phyloP scores from a whole-genome alignment of 2,888 invertebrate genomes.

The Exocentrus adspersus region DNA sequence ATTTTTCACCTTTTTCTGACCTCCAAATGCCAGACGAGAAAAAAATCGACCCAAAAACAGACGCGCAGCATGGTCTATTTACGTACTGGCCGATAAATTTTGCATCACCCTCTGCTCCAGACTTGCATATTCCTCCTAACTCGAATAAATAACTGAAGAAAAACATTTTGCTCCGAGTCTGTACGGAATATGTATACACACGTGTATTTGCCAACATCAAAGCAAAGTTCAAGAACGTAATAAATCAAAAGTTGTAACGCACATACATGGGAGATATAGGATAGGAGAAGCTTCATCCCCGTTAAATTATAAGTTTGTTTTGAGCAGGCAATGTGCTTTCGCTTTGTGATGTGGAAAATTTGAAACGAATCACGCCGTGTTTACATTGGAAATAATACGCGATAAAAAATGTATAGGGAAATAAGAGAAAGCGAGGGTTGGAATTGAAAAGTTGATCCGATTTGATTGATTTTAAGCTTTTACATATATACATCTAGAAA shows the following conservation, averaged over 20 bases:
- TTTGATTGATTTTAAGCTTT: too few relatives aligned
- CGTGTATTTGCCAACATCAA: conserved; percentile 3
- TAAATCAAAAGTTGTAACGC: conserved; percentile 5
- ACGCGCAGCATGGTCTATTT: too few relatives aligned
- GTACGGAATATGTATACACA: conserved; percentile 1
- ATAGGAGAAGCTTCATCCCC: conserved; percentile 4
- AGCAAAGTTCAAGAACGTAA: conserved; percentile 15
- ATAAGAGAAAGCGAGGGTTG: too few relatives aligned
- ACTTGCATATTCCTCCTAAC: neutral
- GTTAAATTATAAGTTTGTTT: conserved; percentile 22
- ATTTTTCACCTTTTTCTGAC: too few relatives aligned
- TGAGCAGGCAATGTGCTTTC: neutral
- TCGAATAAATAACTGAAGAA: neutral
- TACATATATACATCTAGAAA: too few relatives aligned
- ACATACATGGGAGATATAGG: neutral
- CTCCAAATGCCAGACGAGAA: too few relatives aligned
- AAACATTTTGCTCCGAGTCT: neutral
- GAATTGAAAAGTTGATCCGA: too few relatives aligned
- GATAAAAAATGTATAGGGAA: too few relatives aligned
- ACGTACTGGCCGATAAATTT: too few relatives aligned
- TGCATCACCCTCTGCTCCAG: neutral
- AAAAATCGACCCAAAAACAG: too few relatives aligned
- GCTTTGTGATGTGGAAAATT: neutral
- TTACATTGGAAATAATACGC: too few relatives aligned
- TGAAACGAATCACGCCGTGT: conserved; percentile 11